A percentile compares a stretch with the other conserved stretches of the same genome.
phyloP scores from a whole-genome alignment of 2,797 vertebrate genomes.

The Channallabes apus region DNA sequence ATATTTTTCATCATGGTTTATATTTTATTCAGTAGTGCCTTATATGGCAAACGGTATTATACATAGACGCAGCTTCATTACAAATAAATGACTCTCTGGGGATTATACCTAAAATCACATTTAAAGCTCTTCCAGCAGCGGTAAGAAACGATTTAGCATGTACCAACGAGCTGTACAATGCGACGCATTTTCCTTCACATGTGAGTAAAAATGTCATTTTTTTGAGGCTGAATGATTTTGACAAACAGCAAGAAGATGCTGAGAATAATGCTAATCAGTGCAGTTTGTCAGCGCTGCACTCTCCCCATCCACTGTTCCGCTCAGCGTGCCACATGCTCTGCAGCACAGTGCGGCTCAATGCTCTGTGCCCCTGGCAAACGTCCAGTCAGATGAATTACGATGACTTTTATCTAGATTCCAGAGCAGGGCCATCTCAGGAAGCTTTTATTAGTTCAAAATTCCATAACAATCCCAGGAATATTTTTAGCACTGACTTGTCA shows the following conservation, averaged over 20 bases:
- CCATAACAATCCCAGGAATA: constrained; percentile 47
- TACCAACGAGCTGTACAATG: too few species aligned
- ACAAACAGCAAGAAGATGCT: not conserved
- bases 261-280: not conserved
- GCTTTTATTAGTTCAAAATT: constrained; percentile 45
- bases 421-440: constrained; percentile 46
- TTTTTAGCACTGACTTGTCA: constrained; percentile 40
- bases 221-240: not conserved
- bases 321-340: constrained; percentile 15
- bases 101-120: constrained; percentile 31
- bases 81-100: constrained; percentile 27
- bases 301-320: constrained; percentile 15
- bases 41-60: constrained; percentile 17
- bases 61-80: not conserved
- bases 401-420: constrained; percentile 56
- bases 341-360: constrained; percentile 31
- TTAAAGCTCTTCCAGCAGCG: constrained; percentile 1
- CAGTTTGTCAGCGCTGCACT: not conserved
- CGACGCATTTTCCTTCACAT: not conserved
- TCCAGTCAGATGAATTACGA: constrained; percentile 56
- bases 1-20: not conserved
- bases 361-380: constrained; percentile 35
- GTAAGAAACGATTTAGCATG: not conserved
- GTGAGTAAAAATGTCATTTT: not conserved
- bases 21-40: not conserved